Base-by-base conservation (phyloP, 2,113 vertebrate species). In the Cervus canadensis region DNA sequence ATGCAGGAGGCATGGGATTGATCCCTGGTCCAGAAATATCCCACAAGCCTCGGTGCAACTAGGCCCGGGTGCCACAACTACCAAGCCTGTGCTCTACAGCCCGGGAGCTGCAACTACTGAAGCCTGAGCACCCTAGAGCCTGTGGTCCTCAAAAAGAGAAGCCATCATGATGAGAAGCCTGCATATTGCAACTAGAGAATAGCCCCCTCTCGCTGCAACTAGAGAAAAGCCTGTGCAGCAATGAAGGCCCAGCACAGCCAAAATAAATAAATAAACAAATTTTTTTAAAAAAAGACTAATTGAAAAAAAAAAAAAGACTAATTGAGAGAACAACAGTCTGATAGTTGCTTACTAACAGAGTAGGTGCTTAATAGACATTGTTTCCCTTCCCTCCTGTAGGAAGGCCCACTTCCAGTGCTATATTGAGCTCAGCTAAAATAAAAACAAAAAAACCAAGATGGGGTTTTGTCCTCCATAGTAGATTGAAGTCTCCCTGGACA, bases 201-300 rank as follows among this genome's bases (percentile, higher is more conserved):
- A 74, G 36, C 5, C 67, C 10, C n/a, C 5, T 0, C n/a, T 40
- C 0, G 2, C 67, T 23, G 67, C n/a, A 40, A 71, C n/a, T 23
- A 12, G 19, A 71, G 40, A 14, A 76, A 43, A 76, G 36, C 71
- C 71, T 76, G 71, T 25, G 40, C 36, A 76, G 71, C 21, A 43
- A 7, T 25, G 71, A 14, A 76, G 23, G 30, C 21, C 23, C 11
- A 76, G 36, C 6, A 7, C 23, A 26, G 40, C 40, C 71, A 43
- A 76, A 76, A 76, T 43, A 43, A 76, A 43, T 14, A 43, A 71
- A 74, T 6, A 25, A 40, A 40, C 23, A 5, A 71, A 36, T 21
- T 62, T 40, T 40, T 40, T 40, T 40, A 2, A 28, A 62, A 62
- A 62, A 71, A 71, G 67, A 78, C 26, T 64, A 62, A 92, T 67